Evolutionary conservation across 2,113 vertebrate genomes (phyloP), one percentile per base, ranked within the genome.

Genomic region (Sinocyclocheilus rhinocerous): DNA sequence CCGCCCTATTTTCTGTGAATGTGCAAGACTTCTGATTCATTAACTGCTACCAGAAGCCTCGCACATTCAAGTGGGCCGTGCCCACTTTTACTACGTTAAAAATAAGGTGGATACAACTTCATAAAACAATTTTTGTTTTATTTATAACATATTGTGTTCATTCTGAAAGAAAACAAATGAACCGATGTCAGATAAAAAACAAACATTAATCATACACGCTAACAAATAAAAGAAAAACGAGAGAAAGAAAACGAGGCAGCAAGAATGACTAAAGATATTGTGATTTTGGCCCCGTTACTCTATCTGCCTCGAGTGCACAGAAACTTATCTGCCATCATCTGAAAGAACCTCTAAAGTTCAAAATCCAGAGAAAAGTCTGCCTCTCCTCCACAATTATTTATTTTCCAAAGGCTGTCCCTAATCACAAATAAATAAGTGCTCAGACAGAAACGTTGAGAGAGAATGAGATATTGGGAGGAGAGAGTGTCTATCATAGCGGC

Each of bases 351-450:
- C 18, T 88, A 24, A 92, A 93, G 92, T 93, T 93, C 76, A 87
- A 89, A 93, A 92, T 93, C 84, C 85, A 72, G 89, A 86, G 72
- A 93, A 93, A 94, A 78, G 92, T 95, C 93, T 92, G 91, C 87
- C 92, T 91, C 91, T 93, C 89, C 89, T 90, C 92, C 90, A 89
- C 92, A 94, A 94, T 93, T 92, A 94, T 92, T 90, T 93, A 94
- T 92, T 91, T 94, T 94, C 93, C 92, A 94, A 93, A 95, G 92
- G 92, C 89, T 89, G 93, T 90, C 93, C 90, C 88, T 93, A 93
- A 93, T 94, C 94, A 95, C 92, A 94, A 94, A 93, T 94, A 94
- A 93, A 94, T 92, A 94, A 86, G n/a, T 89, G 88, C 20, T 82
- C 24, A 90, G 88, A 86, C 86, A 72, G 87, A 87, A 90, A 86